A percentile compares a stretch with the other conserved stretches of the same genome.
phyloP scores from a whole-genome alignment of 2,888 invertebrate genomes.

The Heteropelma amictum region DNA sequence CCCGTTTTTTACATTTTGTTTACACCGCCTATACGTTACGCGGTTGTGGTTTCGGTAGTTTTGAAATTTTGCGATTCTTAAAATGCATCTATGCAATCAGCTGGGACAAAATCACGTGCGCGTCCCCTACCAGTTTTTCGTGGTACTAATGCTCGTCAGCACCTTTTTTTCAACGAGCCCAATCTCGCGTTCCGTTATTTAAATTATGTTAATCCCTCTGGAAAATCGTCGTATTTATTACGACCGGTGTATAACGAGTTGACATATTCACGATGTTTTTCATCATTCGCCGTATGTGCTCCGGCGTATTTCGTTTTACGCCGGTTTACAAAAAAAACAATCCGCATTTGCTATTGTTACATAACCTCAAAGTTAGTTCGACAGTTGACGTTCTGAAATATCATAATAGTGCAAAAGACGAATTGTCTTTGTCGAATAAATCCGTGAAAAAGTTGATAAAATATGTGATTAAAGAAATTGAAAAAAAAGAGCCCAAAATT shows the following conservation, averaged over 20 bases:
- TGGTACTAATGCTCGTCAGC: too few relatives aligned
- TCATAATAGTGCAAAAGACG: background rate
- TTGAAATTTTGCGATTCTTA: too few relatives aligned
- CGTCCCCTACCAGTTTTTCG: too few relatives aligned
- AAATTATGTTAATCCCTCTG: too few relatives aligned
- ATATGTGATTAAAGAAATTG: slow-evolving; percentile 57
- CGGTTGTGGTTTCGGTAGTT: too few relatives aligned
- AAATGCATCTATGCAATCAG: too few relatives aligned
- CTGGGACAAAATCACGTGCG: too few relatives aligned
- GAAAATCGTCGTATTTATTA: background rate
- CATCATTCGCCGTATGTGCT: slow-evolving; percentile 21
- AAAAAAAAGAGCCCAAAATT: background rate
- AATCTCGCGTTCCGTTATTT: too few relatives aligned
- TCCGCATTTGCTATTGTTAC: background rate
- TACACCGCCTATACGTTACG: too few relatives aligned
- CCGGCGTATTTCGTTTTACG: background rate
- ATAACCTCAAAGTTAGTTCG: slow-evolving; percentile 41
- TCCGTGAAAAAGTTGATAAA: slow-evolving; percentile 63
- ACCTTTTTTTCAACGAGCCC: background rate
- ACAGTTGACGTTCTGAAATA: background rate
- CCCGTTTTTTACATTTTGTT: too few relatives aligned
- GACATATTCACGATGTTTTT: slow-evolving; percentile 36
- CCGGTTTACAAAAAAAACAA: background rate
- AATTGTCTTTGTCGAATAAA: slow-evolving; percentile 38
- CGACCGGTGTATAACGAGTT: background rate